A percentile compares a stretch with the other conserved stretches of the same genome.
These are phyloP conservation scores for Heteromurus nitidus DNA, from an alignment of 2,888 invertebrate genomes.

Conservation along the genomic window DNA sequence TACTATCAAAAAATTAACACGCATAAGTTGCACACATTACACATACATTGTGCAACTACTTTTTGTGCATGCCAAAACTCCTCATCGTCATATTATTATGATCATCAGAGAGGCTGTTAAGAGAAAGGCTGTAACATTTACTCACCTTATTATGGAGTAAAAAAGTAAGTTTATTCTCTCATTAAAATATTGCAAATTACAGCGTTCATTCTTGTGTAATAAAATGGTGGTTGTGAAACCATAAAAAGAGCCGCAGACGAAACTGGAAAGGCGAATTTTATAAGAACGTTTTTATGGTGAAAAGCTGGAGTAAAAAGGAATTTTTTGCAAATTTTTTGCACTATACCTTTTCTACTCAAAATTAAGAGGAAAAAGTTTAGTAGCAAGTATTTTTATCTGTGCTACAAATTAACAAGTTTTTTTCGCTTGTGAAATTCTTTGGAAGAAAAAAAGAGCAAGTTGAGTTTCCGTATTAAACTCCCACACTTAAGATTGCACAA, in stretches of 20 bases:
- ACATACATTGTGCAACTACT: no score
- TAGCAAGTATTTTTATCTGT: neutral
- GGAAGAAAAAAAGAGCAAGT: no score
- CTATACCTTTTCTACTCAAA: no score
- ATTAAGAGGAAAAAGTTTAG: neutral
- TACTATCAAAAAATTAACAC: constrained; percentile 54
- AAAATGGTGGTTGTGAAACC: constrained; percentile 29
- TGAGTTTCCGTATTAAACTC: no score
- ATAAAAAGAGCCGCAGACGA: no score
- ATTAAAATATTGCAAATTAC: constrained; percentile 46
- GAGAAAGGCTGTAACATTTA: neutral
- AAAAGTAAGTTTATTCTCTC: constrained; percentile 31
- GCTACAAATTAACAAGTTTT: neutral
- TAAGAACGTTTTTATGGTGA: constrained; percentile 6
- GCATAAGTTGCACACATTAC: constrained; percentile 7
- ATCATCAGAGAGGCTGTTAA: neutral
- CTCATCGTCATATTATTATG: neutral
- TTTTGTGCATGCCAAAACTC: constrained; percentile 3
- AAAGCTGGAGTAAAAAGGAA: constrained; percentile 1
- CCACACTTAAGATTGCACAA: no score
- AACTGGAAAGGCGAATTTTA: no score
- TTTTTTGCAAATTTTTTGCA: no score
- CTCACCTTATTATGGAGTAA: neutral
- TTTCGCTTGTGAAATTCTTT: no score
- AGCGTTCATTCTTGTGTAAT: constrained; percentile 31